These are phyloP conservation scores for Thomomys bottae DNA, from an alignment of 2,113 vertebrate genomes.

Conservation along the genomic window DNA sequence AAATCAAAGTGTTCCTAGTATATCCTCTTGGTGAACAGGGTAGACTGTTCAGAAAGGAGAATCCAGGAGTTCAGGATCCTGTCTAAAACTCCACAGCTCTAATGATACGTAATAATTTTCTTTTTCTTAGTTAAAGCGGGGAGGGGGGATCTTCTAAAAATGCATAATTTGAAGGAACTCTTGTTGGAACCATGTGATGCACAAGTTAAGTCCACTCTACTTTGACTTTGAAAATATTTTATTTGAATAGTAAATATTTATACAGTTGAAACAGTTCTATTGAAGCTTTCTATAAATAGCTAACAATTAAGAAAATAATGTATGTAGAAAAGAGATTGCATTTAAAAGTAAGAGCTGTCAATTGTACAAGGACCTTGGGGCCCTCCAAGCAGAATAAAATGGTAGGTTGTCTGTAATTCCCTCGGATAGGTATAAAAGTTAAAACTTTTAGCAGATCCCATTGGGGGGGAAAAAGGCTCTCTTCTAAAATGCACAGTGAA, in stretches of 20 bases:
- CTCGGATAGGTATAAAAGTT: constrained; percentile 88
- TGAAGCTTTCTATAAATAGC: constrained; percentile 99
- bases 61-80: background rate
- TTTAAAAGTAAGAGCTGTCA: constrained; percentile 98
- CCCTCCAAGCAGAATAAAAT: constrained; percentile 83
- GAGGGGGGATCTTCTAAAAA: background rate
- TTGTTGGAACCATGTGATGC: background rate
- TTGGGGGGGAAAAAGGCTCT: constrained; percentile 87
- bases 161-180: background rate
- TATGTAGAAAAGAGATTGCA: constrained; percentile 99
- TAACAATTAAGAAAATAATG: constrained; percentile 99
- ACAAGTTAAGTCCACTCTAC: constrained; percentile 60
- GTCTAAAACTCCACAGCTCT: background rate
- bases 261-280: constrained; percentile 98
- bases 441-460: constrained; percentile 86
- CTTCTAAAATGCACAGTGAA: constrained; percentile 94
- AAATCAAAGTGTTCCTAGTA: background rate
- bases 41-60: background rate
- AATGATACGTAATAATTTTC: background rate
- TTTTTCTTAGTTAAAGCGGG: background rate
- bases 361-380: constrained; percentile 88
- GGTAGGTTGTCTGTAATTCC: constrained; percentile 87
- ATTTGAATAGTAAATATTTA: constrained; percentile 97
- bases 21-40: background rate
- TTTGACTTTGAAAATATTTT: constrained; percentile 98